Evolutionary conservation across 2,113 vertebrate genomes (phyloP), one percentile per base, ranked within the genome.

Genomic region (Apodemus sylvaticus): DNA sequence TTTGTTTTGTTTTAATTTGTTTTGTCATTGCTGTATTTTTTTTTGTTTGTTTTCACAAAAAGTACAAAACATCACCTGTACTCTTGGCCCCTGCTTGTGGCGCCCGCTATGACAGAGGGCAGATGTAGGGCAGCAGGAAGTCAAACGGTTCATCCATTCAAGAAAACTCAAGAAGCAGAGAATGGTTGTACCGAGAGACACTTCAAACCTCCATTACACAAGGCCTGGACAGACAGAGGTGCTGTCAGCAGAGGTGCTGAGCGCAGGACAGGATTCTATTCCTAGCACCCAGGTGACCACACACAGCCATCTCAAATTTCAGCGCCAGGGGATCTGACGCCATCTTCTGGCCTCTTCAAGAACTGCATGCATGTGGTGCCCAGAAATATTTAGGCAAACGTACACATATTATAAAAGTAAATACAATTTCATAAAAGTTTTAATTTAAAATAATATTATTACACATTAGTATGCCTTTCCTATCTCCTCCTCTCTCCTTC

Each of bases 41-140:
- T n/a, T n/a, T n/a, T n/a, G n/a, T n/a, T n/a, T 39, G 11, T 48
- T 94, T n/a, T 48, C 26, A 77, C 16, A 81, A 86, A 95, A 91
- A n/a, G 20, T 34, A 24, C 20, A 96, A 89, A 95, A 79, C 22
- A 79, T 96, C 26, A 5, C 60, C 83, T 39, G 29, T 26, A 39
- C 78, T 93, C 66, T 4, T 3, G 11, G 55, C 26, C 20, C 31
- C 29, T 55, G 11, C 7, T 12, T 6, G 60, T 39, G 29, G n/a
- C 11, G 26, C 48, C 51, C 60, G 13, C 34, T 26, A 13, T 3
- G n/a, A 36, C 90, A 71, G 34, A 24, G 96, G 10, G 14, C 19
- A 31, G 3, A 55, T 78, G 26, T 12, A 5, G 90, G 53, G 7
- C 29, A n/a, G 83, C 24, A 26, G 66, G 60, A 81, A 22, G 31